phyloP scores from a whole-genome alignment of 30 jellyfish, hydroid and myxozoan genomes.

The Sanderia malayensis region DNA sequence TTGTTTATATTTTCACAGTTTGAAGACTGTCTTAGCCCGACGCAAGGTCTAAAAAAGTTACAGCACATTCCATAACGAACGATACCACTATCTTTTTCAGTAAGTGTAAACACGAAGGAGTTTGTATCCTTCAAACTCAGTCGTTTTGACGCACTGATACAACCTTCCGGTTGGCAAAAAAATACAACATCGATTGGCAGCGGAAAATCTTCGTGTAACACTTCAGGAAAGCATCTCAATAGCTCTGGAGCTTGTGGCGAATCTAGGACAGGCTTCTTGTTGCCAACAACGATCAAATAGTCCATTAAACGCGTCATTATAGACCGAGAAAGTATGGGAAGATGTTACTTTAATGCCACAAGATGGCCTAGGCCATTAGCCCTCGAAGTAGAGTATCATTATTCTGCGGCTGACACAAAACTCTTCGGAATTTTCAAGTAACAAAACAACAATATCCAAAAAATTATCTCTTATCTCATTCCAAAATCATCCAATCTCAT shows the following conservation, averaged over 20 bases:
- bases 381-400: too few species aligned
- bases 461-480: too few species aligned
- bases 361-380: too few species aligned
- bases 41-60: constrained; percentile 79
- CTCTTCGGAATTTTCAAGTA: too few species aligned
- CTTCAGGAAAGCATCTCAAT: constrained; percentile 72
- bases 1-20: neutral
- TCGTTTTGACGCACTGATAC: constrained; percentile 81
- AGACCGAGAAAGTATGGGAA: too few species aligned
- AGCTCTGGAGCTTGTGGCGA: constrained; percentile 90
- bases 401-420: too few species aligned
- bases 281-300: constrained; percentile 77
- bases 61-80: constrained; percentile 92
- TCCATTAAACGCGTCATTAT: constrained; percentile 79
- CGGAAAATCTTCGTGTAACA: constrained; percentile 74
- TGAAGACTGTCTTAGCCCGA: constrained; percentile 49
- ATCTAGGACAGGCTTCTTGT: constrained; percentile 67
- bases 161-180: constrained; percentile 96
- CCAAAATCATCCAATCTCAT: too few species aligned
- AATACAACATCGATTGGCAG: constrained; percentile 88
- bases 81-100: constrained; percentile 88
- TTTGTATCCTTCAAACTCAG: constrained; percentile 80
- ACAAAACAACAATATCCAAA: too few species aligned
- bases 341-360: too few species aligned
- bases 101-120: constrained; percentile 80